phyloP scores from a whole-genome alignment of 2,888 invertebrate genomes.

The Epirrhoe tristata region DNA sequence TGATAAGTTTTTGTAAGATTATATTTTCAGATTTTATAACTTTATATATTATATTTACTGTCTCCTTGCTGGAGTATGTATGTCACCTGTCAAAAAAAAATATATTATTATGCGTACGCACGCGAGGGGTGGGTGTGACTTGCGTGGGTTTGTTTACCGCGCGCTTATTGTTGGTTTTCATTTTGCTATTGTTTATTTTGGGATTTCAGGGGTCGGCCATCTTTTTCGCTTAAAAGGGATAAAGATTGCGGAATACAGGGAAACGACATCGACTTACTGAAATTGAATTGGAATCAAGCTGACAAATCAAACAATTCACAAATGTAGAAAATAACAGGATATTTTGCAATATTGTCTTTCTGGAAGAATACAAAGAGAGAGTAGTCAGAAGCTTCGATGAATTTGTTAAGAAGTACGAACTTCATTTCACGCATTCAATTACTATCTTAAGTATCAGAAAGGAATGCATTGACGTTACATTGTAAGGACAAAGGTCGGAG shows the following conservation, averaged over 20 bases:
- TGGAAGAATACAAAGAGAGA: not conserved
- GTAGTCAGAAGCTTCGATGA: not conserved
- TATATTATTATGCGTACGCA: constrained; percentile 37
- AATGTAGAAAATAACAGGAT: not conserved
- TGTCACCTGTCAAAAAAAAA: constrained; percentile 28
- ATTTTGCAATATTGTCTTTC: no score
- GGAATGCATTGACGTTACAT: constrained; percentile 19
- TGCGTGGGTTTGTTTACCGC: constrained; percentile 33
- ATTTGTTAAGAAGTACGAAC: not conserved
- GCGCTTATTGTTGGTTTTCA: constrained; percentile 21
- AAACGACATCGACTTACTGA: not conserved
- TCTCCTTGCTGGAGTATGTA: constrained; percentile 14
- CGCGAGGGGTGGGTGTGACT: constrained; percentile 37
- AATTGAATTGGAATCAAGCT: not conserved
- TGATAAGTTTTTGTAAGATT: not conserved
- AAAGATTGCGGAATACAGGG: constrained; percentile 8
- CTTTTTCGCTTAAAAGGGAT: constrained; percentile 15
- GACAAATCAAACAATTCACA: not conserved
- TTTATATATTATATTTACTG: constrained; percentile 8
- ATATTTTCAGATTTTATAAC: not conserved
- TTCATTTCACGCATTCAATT: not conserved
- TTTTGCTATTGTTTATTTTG: constrained; percentile 31
- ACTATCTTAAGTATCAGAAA: constrained; percentile 18
- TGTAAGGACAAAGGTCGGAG: constrained; percentile 18
- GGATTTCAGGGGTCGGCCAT: constrained; percentile 15